Evolutionary conservation across 2,113 vertebrate genomes (phyloP), one percentile per base, ranked within the genome.

Genomic region (Apus apus): DNA sequence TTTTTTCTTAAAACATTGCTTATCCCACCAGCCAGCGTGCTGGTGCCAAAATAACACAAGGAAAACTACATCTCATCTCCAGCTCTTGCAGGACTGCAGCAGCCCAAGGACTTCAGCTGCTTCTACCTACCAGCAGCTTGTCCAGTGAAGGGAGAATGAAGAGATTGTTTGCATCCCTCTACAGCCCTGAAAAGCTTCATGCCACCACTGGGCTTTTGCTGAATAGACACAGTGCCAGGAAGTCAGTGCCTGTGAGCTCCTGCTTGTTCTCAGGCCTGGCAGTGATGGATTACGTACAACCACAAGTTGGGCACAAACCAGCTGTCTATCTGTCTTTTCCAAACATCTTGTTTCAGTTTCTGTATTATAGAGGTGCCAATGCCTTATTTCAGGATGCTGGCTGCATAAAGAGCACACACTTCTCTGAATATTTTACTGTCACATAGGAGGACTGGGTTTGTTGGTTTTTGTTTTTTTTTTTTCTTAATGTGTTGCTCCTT

Each of bases 361-460:
- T 90, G 66, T 66, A 79, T 85, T 92, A 90, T 9, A 87, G 91
- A 96, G 73, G 92, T 96, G 94, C 90, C 93, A 96, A 7, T 73
- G 92, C 66, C 93, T 94, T 54, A 66, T 85, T 96, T 76, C 86
- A 85, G 93, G 86, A 94, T 90, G 93, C 92, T 80, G 90, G 4
- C 86, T 82, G 83, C 83, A 92, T 79, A 72, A 94, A 89, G 62
- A 95, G 30, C 73, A 76, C 88, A 93, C 84, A 90, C 87, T 97
- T 89, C 82, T 81, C 88, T 95, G 95, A 95, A 96, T 96, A 95
- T 96, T 95, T 96, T 94, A 95, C 83, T 89, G 90, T 97, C 93
- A 92, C 62, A 73, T 54, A 73, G 73, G 86, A 38, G 34, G 16
- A 89, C 57, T 81, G 46, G 80, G 54, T 50, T 50, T 50, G 23